phyloP scores from a whole-genome alignment of 2,888 invertebrate genomes.

The Eupithecia exiguata region DNA sequence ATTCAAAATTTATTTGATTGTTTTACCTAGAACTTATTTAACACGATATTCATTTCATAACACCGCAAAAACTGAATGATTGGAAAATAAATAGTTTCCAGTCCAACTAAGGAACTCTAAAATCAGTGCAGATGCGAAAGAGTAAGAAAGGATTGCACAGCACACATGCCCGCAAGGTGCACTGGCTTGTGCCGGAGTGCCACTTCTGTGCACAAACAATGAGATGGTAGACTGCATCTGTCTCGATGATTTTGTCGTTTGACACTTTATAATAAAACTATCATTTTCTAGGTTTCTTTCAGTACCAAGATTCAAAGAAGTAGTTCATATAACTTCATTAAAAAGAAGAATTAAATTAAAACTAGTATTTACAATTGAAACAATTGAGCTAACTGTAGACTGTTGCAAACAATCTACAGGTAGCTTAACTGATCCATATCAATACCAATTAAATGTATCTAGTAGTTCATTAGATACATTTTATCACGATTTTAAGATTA shows the following conservation, averaged over 20 bases:
- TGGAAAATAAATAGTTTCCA: background rate
- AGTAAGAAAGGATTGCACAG: constrained; percentile 81
- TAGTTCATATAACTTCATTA: too few species aligned
- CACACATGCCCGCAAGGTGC: constrained; percentile 76
- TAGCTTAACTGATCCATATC: too few species aligned
- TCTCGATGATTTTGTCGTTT: constrained; percentile 42
- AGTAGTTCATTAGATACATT: too few species aligned
- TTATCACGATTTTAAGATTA: too few species aligned
- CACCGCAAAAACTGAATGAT: background rate
- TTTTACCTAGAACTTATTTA: background rate
- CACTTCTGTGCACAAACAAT: constrained; percentile 66
- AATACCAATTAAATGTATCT: too few species aligned
- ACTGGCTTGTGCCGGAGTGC: constrained; percentile 77
- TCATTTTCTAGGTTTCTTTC: background rate
- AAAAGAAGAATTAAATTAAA: too few species aligned
- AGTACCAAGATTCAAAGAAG: background rate
- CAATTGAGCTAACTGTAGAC: too few species aligned
- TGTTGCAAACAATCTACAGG: too few species aligned
- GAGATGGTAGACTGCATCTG: constrained; percentile 61
- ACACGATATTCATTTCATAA: background rate
- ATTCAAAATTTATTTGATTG: background rate
- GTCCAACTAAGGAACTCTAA: constrained; percentile 7
- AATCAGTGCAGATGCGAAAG: constrained; percentile 14
- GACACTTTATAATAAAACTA: background rate
- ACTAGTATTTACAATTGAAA: too few species aligned